Conservation (phyloP, 2,113 vertebrate genomes). For the Nerophis lumbriciformis region DNA sequence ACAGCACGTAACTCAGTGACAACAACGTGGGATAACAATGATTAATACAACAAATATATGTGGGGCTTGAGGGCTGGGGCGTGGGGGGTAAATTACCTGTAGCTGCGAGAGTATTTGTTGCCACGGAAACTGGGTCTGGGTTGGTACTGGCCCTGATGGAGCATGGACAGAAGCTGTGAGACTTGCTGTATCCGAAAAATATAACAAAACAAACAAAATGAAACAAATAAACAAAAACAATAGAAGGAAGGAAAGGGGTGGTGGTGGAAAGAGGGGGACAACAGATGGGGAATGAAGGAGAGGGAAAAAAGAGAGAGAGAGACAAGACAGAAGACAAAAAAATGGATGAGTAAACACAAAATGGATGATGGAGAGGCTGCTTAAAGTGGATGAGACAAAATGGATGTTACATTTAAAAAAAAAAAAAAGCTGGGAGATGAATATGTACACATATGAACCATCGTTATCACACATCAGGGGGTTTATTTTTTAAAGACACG, state of each 20-base stretch:
- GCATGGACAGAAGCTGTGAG: slow-evolving; percentile 98
- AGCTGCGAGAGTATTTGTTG: slow-evolving; percentile 98
- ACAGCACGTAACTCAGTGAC: slow-evolving; percentile 46
- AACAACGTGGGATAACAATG: slow-evolving; percentile 48
- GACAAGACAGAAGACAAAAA: slow-evolving; percentile 65
- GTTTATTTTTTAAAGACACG: too few species aligned
- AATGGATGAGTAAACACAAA: slow-evolving; percentile 68
- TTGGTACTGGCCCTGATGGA: slow-evolving; percentile 98
- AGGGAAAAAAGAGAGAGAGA: slow-evolving; percentile 3
- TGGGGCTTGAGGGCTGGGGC: not conserved
- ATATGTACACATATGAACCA: slow-evolving; percentile 44
- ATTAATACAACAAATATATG: slow-evolving; percentile 32
- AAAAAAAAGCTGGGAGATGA: slow-evolving; percentile 19
- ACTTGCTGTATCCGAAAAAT: slow-evolving; percentile 85
- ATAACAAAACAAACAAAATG: slow-evolving; percentile 61
- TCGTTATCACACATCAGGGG: slow-evolving; percentile 40
- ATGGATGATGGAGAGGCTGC: slow-evolving; percentile 63
- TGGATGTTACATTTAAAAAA: slow-evolving; percentile 53
- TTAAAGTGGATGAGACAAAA: slow-evolving; percentile 64
- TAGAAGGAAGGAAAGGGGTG: slow-evolving; percentile 26
- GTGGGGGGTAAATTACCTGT: slow-evolving; percentile 80
- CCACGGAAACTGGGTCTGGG: slow-evolving; percentile 98
- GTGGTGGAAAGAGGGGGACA: slow-evolving; percentile 45
- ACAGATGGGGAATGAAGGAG: slow-evolving; percentile 52
- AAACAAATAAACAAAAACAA: slow-evolving; percentile 35